Evolutionary conservation across 2,888 invertebrate species (phyloP).

Genomic region (Himalopsyche japonica): DNA sequence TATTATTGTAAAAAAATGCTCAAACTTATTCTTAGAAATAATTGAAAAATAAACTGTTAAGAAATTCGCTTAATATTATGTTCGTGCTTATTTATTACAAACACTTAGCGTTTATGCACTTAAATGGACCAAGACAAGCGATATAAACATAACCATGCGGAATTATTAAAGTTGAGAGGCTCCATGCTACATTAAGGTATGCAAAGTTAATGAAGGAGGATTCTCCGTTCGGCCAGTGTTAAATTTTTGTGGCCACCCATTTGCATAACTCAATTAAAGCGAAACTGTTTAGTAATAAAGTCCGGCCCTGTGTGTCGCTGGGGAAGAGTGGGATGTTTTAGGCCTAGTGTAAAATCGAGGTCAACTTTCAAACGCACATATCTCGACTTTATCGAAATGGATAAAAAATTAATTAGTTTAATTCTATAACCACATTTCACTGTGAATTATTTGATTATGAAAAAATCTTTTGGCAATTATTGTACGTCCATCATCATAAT

Average conservation of each 20-base stretch:
- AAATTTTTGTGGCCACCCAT: background rate
- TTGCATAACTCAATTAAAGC: conserved; percentile 1
- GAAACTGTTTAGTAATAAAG: conserved; percentile 1
- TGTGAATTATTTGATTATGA: too few species aligned
- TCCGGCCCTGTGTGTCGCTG: background rate
- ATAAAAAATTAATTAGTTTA: too few species aligned
- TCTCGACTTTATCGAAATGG: background rate
- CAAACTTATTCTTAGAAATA: too few species aligned
- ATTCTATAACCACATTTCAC: too few species aligned
- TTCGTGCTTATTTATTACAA: background rate
- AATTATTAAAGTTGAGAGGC: background rate
- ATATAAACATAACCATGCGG: background rate
- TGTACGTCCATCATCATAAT: too few species aligned
- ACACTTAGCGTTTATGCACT: background rate
- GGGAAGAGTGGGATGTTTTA: background rate
- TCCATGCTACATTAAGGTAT: background rate
- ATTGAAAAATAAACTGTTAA: background rate
- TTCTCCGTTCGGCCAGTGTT: background rate
- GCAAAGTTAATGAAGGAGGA: background rate
- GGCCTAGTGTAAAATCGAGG: background rate
- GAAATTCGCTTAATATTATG: background rate
- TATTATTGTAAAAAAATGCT: too few species aligned
- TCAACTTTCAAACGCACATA: background rate
- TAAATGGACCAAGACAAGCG: background rate
- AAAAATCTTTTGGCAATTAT: too few species aligned